These are phyloP conservation scores for Mormyrus iriodes DNA, from an alignment of 2,113 vertebrate species.

Conservation along the genomic window DNA sequence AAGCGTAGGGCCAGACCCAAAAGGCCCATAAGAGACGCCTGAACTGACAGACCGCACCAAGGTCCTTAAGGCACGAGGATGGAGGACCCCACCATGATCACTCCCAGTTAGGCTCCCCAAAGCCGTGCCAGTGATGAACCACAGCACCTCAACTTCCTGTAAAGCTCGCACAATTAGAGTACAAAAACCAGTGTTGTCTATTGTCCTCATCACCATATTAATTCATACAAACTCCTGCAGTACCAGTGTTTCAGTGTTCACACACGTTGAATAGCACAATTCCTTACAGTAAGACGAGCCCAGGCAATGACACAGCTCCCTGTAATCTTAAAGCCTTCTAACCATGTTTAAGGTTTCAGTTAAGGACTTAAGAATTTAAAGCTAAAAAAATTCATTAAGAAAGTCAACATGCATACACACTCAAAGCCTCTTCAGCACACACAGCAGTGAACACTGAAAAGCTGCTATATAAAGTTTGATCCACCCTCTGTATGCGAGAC, in stretches of 20 bases:
- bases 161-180: constrained; percentile 54
- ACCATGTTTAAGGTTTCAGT: constrained; percentile 5
- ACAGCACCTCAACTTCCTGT: constrained; percentile 13
- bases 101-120: background rate
- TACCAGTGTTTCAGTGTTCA: background rate
- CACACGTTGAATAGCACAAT: background rate
- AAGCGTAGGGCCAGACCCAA: background rate
- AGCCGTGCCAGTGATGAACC: background rate
- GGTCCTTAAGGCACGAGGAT: background rate
- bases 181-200: constrained; percentile 37
- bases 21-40: background rate
- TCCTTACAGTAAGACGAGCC: background rate
- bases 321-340: constrained; percentile 19
- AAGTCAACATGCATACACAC: constrained; percentile 43
- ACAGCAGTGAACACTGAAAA: constrained; percentile 30
- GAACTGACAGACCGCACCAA: background rate
- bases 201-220: background rate
- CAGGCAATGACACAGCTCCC: background rate
- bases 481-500: constrained; percentile 47
- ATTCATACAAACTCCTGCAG: background rate
- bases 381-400: constrained; percentile 43
- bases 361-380: constrained; percentile 41
- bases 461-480: background rate
- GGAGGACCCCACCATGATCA: background rate
- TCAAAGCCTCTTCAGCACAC: constrained; percentile 10